Evolutionary conservation across 2,888 invertebrate genomes (phyloP).

Genomic region (Gryllus longicercus): DNA sequence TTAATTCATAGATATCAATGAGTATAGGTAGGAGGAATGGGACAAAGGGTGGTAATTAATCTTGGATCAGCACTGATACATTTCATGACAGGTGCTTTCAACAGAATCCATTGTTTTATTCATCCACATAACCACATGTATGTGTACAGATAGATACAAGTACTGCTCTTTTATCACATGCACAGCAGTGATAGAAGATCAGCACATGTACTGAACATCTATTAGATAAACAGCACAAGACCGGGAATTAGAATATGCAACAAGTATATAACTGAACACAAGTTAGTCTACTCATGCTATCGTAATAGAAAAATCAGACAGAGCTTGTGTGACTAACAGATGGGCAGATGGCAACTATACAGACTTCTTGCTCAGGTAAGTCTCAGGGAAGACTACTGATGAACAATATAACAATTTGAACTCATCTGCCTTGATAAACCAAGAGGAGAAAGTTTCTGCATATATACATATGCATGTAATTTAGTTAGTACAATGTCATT

Average conservation of each 20-base stretch:
- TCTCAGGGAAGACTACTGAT: too few relatives aligned
- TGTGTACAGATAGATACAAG: neutral
- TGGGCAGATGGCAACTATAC: neutral
- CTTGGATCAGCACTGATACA: too few relatives aligned
- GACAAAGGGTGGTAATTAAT: too few relatives aligned
- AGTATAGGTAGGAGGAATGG: too few relatives aligned
- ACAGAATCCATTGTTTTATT: conserved; percentile 17
- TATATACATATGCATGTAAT: too few relatives aligned
- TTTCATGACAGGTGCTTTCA: neutral
- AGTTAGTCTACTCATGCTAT: neutral
- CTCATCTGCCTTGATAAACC: too few relatives aligned
- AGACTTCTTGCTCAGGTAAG: too few relatives aligned
- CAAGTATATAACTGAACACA: conserved; percentile 1
- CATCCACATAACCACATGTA: neutral
- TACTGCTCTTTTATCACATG: neutral
- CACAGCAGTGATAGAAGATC: neutral
- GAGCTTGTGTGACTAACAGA: neutral
- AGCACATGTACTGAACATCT: conserved; percentile 3
- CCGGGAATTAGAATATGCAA: neutral
- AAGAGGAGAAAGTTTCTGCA: too few relatives aligned
- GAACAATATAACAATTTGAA: too few relatives aligned
- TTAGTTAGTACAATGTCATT: too few relatives aligned
- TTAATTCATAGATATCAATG: too few relatives aligned
- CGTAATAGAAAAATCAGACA: neutral
- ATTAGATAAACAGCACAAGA: neutral